Base-by-base conservation (phyloP, 2,113 vertebrate genomes). In the Catagonus wagneri region DNA sequence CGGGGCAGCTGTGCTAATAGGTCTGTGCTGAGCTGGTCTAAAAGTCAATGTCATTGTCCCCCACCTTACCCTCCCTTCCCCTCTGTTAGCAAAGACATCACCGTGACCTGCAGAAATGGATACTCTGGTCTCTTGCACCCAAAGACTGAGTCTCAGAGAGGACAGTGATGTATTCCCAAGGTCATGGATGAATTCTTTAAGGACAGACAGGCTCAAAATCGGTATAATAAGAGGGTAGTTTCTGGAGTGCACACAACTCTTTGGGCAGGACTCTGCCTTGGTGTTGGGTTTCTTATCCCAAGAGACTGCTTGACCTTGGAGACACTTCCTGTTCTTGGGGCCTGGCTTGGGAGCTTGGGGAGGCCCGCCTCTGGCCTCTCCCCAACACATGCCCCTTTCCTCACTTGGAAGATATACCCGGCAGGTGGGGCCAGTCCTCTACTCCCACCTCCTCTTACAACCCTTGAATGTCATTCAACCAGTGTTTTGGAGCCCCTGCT, bases 41-140 rank as follows among this genome's bases (percentile, higher is more conserved):
- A 2, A 52, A 7, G n/a, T 22, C 6, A 17, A 13, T 7, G 0
- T 25, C 1, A 1, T 80, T 22, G 4, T 25, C 15, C 27, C 22
- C 16, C 0, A 20, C 14, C 17, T 0, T 5, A 27, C 63, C 25
- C 6, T 34, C n/a, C 63, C 25, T 6, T 34, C n/a, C 9, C 3
- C 36, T 39, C 16, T 4, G 0, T 13, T 11, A 27, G 44, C 1
- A 15, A 1, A 1, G 74, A 0, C 1, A 1, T 61, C 83, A 39
- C 36, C 76, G 22, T 54, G 27, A 14, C 2, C 16, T 71, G 10
- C 50, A 92, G 36, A 15, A 3, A 5, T 39, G 52, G 52, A 32
- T 15, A n/a, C n/a, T 58, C 66, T 19, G 7, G 54, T 52, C 66
- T 72, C 66, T 86, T 72, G n/a, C 54, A 32, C 34, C 84, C 66